Evolutionary conservation across 2,888 invertebrate genomes (phyloP), one percentile per base, ranked within the genome.

Genomic region (Drosophila meridionalis): DNA sequence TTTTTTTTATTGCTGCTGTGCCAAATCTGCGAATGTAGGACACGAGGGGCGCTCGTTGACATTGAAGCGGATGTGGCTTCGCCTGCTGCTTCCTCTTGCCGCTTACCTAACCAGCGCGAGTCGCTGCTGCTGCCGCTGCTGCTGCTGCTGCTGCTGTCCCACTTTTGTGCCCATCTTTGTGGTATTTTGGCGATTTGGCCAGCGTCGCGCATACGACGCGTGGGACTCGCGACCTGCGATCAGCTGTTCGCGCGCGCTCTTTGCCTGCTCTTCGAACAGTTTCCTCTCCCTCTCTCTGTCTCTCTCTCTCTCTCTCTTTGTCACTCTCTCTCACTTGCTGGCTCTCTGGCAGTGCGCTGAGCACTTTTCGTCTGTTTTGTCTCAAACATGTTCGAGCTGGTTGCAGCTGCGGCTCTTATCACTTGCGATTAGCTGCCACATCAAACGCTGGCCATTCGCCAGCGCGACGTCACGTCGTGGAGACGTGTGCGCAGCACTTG

Each of bases 311-410:
- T 42, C 34, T 26, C 28, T n/a, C 36, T 36, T n/a, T 9, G 34
- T 36, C 12, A 4, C 52, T 30, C n/a, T 32, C 9, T 32, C 4
- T 34, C 20, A 20, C 52, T 6, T 20, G 6, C 50, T n/a, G 34
- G 28, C 48, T 57, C 40, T 36, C 30, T 9, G 34, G 14, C 12
- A 36, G 20, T 20, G 42, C 26, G 14, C 76, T 80, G 82, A 82
- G 82, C 45, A 70, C 52, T 48, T 71, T 83, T 73, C 28, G 36
- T 32, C 64, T 7, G 12, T 73, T 83, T 79, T 63, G 48, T 53
- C 76, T 83, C 76, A 66, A 83, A 83, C 82, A 83, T 83, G 82
- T 83, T 83, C 26, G 83, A 83, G 40, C 38, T 48, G 71, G 70
- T 67, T 80, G 79, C 69, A 64, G 76, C 50, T 66, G 72, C 57